A percentile compares a stretch with the other conserved stretches of the same genome.
phyloP scores from a whole-genome alignment of 37 sponge, comb jelly and placozoan genomes.

The Amphimedon queenslandica region DNA sequence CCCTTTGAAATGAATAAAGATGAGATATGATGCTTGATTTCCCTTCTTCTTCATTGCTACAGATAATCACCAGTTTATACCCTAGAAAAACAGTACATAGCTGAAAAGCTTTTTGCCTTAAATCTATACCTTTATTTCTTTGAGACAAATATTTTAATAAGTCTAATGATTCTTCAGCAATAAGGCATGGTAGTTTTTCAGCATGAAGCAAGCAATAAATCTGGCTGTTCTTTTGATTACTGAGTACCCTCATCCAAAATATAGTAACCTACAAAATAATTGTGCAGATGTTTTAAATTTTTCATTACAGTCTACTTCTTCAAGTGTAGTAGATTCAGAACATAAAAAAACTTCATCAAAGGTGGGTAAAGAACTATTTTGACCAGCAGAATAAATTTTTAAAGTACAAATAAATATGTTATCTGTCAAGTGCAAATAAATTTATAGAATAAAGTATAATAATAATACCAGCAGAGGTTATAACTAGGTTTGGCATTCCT shows the following conservation, averaged over 20 bases:
- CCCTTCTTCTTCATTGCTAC: conserved; percentile 60
- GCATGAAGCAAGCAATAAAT: conserved; percentile 1
- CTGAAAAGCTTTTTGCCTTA: not conserved
- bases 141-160: not conserved
- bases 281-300: not conserved
- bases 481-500: not conserved
- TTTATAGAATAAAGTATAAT: not conserved
- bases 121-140: not conserved
- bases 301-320: not conserved
- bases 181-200: not conserved
- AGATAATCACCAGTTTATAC: conserved; percentile 55
- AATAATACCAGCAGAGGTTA: not conserved
- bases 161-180: not conserved
- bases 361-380: not conserved
- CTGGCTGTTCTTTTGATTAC: not conserved
- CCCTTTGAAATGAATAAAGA: conserved; percentile 13
- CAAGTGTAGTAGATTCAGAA: not conserved
- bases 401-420: not conserved
- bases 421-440: not conserved
- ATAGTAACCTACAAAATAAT: not conserved
- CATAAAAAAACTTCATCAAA: conserved; percentile 2
- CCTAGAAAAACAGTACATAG: conserved; percentile 10
- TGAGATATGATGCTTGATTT: conserved; percentile 50
- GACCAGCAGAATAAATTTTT: not conserved
- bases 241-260: conserved; percentile 1